A percentile compares a stretch with the other conserved stretches of the same genome.
Evolutionary conservation across 2,797 vertebrate genomes (phyloP).

Genomic region (Remorina albescens): DNA sequence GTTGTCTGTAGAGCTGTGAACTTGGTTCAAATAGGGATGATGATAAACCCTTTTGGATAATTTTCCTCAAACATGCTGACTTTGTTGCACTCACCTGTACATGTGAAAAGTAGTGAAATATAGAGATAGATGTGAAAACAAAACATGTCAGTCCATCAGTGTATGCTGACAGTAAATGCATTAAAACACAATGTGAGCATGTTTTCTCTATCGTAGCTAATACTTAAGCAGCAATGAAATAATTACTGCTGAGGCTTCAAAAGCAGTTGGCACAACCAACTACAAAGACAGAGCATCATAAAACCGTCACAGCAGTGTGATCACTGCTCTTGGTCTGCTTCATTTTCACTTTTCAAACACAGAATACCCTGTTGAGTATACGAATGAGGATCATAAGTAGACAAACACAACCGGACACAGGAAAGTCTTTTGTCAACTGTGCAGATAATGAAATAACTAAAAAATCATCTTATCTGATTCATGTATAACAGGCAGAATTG

Average conservation of each 20-base stretch:
- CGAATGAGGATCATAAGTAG: slow-evolving; percentile 6
- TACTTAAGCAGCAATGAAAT: slow-evolving; percentile 16
- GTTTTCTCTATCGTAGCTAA: not conserved
- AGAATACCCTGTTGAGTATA: not conserved
- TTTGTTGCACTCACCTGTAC: not conserved
- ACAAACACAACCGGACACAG: slow-evolving; percentile 14
- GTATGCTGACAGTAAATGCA: not conserved
- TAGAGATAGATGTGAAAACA: not conserved
- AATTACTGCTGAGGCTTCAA: slow-evolving; percentile 14
- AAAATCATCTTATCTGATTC: slow-evolving; percentile 42
- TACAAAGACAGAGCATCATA: slow-evolving; percentile 6
- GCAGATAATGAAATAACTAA: slow-evolving; percentile 41
- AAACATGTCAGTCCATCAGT: not conserved
- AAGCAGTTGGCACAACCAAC: not conserved
- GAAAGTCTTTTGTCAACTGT: slow-evolving; percentile 32
- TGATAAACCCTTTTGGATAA: not conserved
- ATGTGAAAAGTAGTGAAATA: not conserved
- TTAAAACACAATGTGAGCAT: not conserved
- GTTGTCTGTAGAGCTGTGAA: not conserved
- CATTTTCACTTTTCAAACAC: slow-evolving; percentile 14
- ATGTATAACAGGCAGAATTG: slow-evolving; percentile 40
- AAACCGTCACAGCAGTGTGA: slow-evolving; percentile 22
- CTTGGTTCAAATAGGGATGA: not conserved
- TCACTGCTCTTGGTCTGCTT: slow-evolving; percentile 11
- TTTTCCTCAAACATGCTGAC: not conserved